Conservation (phyloP, 2,113 vertebrate genomes). For the Polypterus bichir region DNA sequence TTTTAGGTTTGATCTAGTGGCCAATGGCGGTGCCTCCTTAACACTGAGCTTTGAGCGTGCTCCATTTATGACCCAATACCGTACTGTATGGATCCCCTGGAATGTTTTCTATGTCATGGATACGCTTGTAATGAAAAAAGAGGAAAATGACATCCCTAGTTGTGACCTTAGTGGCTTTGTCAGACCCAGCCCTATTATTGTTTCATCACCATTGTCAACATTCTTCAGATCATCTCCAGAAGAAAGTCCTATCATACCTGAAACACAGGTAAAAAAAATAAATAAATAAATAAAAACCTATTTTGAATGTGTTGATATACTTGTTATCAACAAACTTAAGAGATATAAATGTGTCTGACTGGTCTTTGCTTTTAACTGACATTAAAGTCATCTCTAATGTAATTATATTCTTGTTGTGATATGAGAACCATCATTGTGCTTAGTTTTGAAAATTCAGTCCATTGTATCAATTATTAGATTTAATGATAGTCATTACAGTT, state of each 20-base stretch:
- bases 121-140: constrained; percentile 90
- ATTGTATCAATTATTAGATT: too few relatives aligned
- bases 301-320: too few relatives aligned
- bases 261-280: constrained; percentile 74
- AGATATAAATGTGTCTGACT: too few relatives aligned
- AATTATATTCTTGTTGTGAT: too few relatives aligned
- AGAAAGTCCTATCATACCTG: constrained; percentile 86
- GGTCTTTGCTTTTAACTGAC: too few relatives aligned
- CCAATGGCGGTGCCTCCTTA: constrained; percentile 80
- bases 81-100: constrained; percentile 93
- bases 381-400: too few relatives aligned
- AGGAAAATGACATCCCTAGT: constrained; percentile 85
- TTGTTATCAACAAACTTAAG: too few relatives aligned
- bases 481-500: too few relatives aligned
- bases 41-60: constrained; percentile 82
- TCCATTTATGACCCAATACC: constrained; percentile 75
- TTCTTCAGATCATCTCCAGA: constrained; percentile 83
- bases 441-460: too few relatives aligned
- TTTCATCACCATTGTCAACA: constrained; percentile 83
- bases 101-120: constrained; percentile 94
- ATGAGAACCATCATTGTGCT: too few relatives aligned
- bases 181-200: constrained; percentile 73
- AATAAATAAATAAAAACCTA: too few relatives aligned
- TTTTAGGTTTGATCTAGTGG: constrained; percentile 86
- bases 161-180: constrained; percentile 85